Evolutionary conservation across 2,888 invertebrate genomes (phyloP).

Genomic region (Ctenicera cuprea): DNA sequence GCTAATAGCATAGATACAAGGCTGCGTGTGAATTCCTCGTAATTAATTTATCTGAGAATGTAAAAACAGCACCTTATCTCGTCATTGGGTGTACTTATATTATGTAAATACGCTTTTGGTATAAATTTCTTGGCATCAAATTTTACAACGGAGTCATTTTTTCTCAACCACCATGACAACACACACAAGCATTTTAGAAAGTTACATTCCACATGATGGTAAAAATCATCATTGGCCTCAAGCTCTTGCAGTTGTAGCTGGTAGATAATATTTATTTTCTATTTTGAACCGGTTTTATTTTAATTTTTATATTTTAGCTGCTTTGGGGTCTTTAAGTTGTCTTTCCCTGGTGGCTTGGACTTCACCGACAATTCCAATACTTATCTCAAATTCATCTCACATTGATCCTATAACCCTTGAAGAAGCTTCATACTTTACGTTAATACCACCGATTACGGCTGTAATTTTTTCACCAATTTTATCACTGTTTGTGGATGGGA

Average conservation of each 20-base stretch:
- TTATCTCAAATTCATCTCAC: slow-evolving; percentile 42
- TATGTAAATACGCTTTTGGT: no score
- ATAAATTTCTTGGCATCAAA: no score
- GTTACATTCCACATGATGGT: slow-evolving; percentile 2
- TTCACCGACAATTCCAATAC: slow-evolving; percentile 54
- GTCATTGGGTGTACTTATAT: no score
- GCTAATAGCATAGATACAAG: no score
- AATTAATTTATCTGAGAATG: not conserved
- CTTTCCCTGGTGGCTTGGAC: slow-evolving; percentile 54
- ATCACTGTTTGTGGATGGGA: slow-evolving; percentile 60
- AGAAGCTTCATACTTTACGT: slow-evolving; percentile 65
- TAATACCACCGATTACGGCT: slow-evolving; percentile 63
- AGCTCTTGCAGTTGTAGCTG: slow-evolving; percentile 52
- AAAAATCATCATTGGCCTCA: slow-evolving; percentile 53
- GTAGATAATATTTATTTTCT: slow-evolving; percentile 38
- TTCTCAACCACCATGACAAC: no score
- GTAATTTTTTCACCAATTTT: slow-evolving; percentile 60
- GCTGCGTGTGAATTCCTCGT: no score
- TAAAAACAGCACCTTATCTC: not conserved
- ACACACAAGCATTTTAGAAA: not conserved
- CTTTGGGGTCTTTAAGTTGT: slow-evolving; percentile 53
- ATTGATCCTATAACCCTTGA: slow-evolving; percentile 50
- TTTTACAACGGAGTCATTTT: no score
- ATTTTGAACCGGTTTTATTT: not conserved
- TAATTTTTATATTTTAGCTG: slow-evolving; percentile 48